Percentiles rank a stretch among this genome's conserved stretches.
phyloP scores from a whole-genome alignment of 2,797 vertebrate species.

The Cryptoprocta ferox region DNA sequence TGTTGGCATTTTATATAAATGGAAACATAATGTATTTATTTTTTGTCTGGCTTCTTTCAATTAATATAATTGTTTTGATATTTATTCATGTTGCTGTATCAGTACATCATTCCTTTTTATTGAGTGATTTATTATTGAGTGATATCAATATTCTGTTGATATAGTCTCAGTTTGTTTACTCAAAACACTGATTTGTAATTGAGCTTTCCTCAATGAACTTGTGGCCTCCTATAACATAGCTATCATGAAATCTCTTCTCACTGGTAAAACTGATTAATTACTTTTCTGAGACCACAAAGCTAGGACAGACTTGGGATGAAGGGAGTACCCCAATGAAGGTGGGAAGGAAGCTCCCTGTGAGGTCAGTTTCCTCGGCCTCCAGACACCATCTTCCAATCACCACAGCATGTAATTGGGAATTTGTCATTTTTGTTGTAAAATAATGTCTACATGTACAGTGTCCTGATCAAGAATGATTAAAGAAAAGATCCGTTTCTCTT shows the following conservation, averaged over 20 bases:
- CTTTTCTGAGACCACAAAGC: not conserved
- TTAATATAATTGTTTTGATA: not conserved
- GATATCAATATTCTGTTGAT: not conserved
- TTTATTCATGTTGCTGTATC: not conserved
- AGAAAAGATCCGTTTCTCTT: not conserved
- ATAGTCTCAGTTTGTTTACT: not conserved
- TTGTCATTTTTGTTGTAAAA: not conserved
- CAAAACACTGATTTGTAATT: not conserved
- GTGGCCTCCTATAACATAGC: not conserved
- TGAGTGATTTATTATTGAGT: no score
- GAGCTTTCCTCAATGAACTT: not conserved
- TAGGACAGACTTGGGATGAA: not conserved
- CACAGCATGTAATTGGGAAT: not conserved
- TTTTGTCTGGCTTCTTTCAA: not conserved
- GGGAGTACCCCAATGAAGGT: not conserved
- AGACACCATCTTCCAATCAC: not conserved
- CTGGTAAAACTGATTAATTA: not conserved
- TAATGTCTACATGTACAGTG: not conserved
- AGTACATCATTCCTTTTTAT: not conserved
- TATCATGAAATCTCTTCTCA: not conserved
- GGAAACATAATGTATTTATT: not conserved
- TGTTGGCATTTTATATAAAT: not conserved
- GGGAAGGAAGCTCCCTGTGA: not conserved
- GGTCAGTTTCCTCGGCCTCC: not conserved
- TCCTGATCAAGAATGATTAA: not conserved